Conservation (phyloP, 2,797 vertebrate genomes). For the Sebastes iracundus region DNA sequence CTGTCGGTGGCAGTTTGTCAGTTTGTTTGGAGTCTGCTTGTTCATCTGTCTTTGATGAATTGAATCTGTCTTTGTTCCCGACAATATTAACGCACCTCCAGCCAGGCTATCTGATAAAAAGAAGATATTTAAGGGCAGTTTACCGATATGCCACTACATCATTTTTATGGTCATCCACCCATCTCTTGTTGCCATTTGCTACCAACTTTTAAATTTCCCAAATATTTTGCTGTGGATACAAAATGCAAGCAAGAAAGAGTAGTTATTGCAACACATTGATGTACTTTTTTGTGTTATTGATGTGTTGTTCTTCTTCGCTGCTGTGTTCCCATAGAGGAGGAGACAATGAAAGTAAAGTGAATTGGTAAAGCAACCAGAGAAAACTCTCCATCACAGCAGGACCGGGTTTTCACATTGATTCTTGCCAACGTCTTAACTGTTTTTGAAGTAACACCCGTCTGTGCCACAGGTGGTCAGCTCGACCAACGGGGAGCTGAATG, state of each 20-base stretch:
- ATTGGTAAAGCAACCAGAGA: not conserved
- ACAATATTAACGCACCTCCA: not conserved
- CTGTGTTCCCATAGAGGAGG: conserved; percentile 3
- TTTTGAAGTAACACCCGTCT: conserved; percentile 44
- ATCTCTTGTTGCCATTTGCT: not conserved
- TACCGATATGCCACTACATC: not conserved
- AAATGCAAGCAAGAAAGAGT: not conserved
- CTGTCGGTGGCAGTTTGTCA: not conserved
- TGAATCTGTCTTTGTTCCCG: too few relatives aligned
- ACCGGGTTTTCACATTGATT: not conserved
- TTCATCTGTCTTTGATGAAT: not conserved
- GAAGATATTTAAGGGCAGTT: not conserved
- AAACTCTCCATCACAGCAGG: not conserved
- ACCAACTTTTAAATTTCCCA: not conserved
- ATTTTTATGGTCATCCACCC: not conserved
- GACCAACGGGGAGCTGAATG: conserved; percentile 97
- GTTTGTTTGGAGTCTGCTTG: not conserved
- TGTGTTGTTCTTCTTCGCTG: not conserved
- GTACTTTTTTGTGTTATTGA: not conserved
- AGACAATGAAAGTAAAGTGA: not conserved
- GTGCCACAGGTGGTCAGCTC: conserved; percentile 94
- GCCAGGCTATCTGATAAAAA: not conserved
- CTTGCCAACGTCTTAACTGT: not conserved
- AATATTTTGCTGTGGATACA: not conserved
- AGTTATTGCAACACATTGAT: not conserved